Percentiles rank a stretch among this genome's conserved stretches.
phyloP scores from a whole-genome alignment of 2,113 vertebrate genomes.

The Nycticorax nycticorax region DNA sequence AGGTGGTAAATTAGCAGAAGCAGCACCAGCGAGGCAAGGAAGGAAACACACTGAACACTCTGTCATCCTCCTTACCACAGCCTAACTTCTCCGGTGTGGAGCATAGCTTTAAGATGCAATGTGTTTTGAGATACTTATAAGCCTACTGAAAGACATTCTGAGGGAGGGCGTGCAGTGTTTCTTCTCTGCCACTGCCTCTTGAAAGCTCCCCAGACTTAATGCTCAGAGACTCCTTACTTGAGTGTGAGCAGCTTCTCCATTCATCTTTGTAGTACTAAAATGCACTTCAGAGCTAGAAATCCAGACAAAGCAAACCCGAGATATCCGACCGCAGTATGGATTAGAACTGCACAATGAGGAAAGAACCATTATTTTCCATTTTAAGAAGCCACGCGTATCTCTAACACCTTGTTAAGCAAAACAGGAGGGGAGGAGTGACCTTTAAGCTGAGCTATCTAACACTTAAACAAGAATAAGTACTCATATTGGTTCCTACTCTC shows the following conservation, averaged over 20 bases:
- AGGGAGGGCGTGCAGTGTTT: background rate
- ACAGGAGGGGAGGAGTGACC: background rate
- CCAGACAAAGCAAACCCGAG: background rate
- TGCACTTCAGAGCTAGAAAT: background rate
- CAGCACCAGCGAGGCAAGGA: background rate
- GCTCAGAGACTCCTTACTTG: background rate
- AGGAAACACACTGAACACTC: background rate
- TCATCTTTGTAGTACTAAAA: background rate
- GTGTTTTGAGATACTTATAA: background rate
- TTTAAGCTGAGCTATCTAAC: background rate
- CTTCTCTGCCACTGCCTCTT: background rate
- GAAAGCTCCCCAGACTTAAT: background rate
- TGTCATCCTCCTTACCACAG: background rate
- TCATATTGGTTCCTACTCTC: background rate
- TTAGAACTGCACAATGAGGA: background rate
- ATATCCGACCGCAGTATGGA: background rate
- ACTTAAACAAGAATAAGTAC: background rate
- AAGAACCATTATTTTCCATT: background rate
- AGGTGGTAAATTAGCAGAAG: background rate
- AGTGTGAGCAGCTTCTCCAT: background rate
- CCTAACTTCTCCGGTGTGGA: background rate
- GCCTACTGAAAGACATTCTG: background rate
- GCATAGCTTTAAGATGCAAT: background rate
- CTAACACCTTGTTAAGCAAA: background rate
- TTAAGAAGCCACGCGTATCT: background rate